Evolutionary conservation across 1,140 invertebrate genomes (phyloP).

Genomic region (Sinonovacula constricta): DNA sequence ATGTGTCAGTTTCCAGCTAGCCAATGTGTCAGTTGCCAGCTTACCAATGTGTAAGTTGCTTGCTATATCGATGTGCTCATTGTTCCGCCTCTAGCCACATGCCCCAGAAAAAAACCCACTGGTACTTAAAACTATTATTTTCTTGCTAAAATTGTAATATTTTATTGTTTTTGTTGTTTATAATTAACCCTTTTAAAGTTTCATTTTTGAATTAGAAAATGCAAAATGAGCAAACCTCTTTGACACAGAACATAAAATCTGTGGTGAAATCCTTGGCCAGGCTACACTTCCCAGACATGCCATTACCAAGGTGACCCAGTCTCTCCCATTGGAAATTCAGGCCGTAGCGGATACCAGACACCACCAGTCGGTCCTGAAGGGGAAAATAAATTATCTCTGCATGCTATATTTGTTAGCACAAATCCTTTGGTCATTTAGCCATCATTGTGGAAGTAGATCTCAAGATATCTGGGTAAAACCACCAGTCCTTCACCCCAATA

Average conservation of each 20-base stretch:
- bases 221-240: no score
- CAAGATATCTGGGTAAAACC: background rate
- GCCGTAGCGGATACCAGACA: constrained; percentile 65
- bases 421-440: background rate
- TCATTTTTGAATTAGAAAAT: no score
- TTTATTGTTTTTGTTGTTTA: no score
- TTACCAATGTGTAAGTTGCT: no score
- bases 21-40: no score
- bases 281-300: constrained; percentile 72
- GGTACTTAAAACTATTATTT: no score
- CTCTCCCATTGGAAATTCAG: constrained; percentile 71
- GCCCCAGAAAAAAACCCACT: no score
- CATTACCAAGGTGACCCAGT: constrained; percentile 68
- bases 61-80: no score
- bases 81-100: no score
- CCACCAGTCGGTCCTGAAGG: constrained; percentile 60
- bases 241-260: constrained; percentile 72
- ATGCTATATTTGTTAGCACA: background rate
- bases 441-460: background rate
- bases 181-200: no score
- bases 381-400: constrained; percentile 11
- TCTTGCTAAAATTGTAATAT: no score
- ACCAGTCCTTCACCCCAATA: background rate
- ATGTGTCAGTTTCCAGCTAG: no score
- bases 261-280: constrained; percentile 68